These are phyloP conservation scores for Nasonia vitripennis DNA, from an alignment of 1,140 invertebrate genomes.

Conservation along the genomic window DNA sequence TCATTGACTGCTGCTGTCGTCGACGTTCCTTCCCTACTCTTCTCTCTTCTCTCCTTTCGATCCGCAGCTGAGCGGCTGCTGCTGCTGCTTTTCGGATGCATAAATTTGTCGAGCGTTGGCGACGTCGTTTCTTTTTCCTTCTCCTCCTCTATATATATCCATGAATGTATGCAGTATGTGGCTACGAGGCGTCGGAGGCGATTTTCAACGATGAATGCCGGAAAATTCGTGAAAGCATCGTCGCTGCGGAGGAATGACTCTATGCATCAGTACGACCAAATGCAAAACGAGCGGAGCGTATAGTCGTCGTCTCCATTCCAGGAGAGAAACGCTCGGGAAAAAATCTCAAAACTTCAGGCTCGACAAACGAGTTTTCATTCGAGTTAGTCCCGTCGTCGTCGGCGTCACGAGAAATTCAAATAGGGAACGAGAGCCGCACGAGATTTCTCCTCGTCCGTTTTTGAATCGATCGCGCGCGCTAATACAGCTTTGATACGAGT, in stretches of 20 bases:
- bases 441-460: conserved; percentile 60
- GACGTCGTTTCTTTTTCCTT: neutral
- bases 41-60: neutral
- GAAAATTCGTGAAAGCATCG: conserved; percentile 12
- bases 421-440: conserved; percentile 33
- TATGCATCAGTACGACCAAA: neutral
- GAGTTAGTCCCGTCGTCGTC: conserved; percentile 19
- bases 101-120: neutral
- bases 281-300: conserved; percentile 2
- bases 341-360: conserved; percentile 43
- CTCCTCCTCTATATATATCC: neutral
- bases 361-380: conserved; percentile 58
- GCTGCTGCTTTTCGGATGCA: neutral
- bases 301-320: neutral
- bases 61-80: neutral
- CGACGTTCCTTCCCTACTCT: neutral
- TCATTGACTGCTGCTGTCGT: conserved; percentile 27
- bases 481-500: conserved; percentile 12
- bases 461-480: conserved; percentile 57
- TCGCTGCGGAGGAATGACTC: neutral
- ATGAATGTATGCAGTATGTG: neutral
- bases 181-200: neutral
- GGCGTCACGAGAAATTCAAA: conserved; percentile 53
- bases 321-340: conserved; percentile 48
- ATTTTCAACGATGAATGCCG: neutral